Base-by-base conservation (phyloP, 35 echinoderm and acorn worm species). In the Anneissia japonica region DNA sequence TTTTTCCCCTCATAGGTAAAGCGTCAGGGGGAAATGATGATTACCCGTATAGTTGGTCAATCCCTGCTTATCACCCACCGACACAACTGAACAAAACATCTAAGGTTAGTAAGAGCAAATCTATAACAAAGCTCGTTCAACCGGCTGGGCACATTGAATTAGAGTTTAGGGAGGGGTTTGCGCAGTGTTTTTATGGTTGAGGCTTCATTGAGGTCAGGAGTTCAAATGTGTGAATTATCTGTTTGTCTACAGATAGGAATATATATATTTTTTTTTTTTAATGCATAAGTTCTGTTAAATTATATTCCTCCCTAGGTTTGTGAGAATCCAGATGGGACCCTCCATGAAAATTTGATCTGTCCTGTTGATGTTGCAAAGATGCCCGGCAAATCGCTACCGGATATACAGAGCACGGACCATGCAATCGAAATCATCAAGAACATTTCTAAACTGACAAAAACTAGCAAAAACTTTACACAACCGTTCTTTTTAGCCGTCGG, bases 1-100 rank as follows among this genome's bases (percentile, higher is more conserved):
- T 92, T 88, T 79, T 32, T 85, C 39, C 12, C 46, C 16, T 76
- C 73, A 14, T 34, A 97, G 91, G 90, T 80, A 83, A 23, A n/a
- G 51, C 92, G 40, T 87, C 88, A 26, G 91, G 91, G 79, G n/a
- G 35, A 30, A 79, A 85, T 13, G 83, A 89, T 91, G 95, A 97
- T 51, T 97, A 82, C 35, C 95, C 95, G 21, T 97, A 91, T 82
- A 97, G 95, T 79, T 97, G 95, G 95, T 97, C 95, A 33, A 84
- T 93, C 37, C 86, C 72, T 38, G 77, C 92, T 34, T 97, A 93
- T 46, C 80, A 88, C 80, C 88, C 95, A 76, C 82, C 91, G 39
- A 97, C 91, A 34, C 46, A 93, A 51, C 46, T 91, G 36, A 91
- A 91, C 75, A 90, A 84, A 26, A 41, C 34, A 35, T 39, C 79